Percentiles rank a stretch among this genome's conserved stretches.
Evolutionary conservation across 2,797 vertebrate genomes (phyloP).

Genomic region (Euthynnus affinis): DNA sequence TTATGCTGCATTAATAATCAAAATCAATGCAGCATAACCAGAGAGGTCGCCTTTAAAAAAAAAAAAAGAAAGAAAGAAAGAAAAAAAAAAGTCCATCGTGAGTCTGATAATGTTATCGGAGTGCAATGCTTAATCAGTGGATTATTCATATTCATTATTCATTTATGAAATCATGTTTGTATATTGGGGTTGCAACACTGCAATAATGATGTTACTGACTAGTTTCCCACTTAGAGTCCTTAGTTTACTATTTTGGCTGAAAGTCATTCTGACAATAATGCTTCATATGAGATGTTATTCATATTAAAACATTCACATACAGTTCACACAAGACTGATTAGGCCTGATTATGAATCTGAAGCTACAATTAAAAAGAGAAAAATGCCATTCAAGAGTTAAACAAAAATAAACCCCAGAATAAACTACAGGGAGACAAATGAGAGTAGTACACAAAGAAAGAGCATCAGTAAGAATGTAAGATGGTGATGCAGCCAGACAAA

Average conservation of each 20-base stretch:
- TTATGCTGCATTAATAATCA: too few relatives aligned
- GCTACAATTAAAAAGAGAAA: conserved; percentile 1
- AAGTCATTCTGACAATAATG: background rate
- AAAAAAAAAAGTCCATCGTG: too few relatives aligned
- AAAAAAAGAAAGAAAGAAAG: too few relatives aligned
- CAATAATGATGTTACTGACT: too few relatives aligned
- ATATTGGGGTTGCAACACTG: too few relatives aligned
- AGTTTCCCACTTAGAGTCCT: background rate
- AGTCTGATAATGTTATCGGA: too few relatives aligned
- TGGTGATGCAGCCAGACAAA: background rate
- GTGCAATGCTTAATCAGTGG: too few relatives aligned
- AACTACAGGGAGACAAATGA: background rate
- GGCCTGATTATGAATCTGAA: background rate
- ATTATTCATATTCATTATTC: too few relatives aligned
- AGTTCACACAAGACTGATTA: background rate
- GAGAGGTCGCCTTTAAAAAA: too few relatives aligned
- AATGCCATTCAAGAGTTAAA: conserved; percentile 1
- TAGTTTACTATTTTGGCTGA: background rate
- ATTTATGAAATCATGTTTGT: too few relatives aligned
- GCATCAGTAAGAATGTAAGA: background rate
- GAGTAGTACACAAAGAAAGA: background rate
- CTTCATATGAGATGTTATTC: background rate
- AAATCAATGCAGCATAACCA: too few relatives aligned
- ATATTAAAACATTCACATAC: background rate
- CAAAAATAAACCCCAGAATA: background rate